Evolutionary conservation across 1,140 invertebrate genomes (phyloP).

Genomic region (Sinella curviseta): DNA sequence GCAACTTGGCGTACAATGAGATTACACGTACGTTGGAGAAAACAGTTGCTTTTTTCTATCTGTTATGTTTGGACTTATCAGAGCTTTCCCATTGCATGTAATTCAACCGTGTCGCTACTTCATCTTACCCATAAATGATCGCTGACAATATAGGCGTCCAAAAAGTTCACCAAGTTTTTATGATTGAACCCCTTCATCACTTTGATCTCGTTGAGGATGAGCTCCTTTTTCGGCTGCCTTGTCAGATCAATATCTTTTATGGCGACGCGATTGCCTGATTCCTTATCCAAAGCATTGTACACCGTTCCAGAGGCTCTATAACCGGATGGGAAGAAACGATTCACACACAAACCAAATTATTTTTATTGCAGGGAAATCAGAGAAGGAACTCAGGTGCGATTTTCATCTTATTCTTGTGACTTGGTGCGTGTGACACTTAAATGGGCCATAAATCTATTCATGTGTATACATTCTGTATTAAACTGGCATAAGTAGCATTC

Average conservation of each 20-base stretch:
- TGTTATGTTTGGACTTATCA: neutral
- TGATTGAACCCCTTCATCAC: slow-evolving; percentile 91
- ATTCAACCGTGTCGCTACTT: neutral
- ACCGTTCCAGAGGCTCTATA: slow-evolving; percentile 79
- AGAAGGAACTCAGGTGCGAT: slow-evolving; percentile 38
- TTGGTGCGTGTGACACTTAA: slow-evolving; percentile 4
- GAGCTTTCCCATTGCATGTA: neutral
- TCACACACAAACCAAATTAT: slow-evolving; percentile 16
- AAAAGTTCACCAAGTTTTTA: slow-evolving; percentile 95
- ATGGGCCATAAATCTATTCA: neutral
- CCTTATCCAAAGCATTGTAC: slow-evolving; percentile 81
- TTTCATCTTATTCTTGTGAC: neutral
- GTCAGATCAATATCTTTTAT: slow-evolving; percentile 94
- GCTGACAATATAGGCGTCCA: slow-evolving; percentile 85
- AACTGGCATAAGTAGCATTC: no score
- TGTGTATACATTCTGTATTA: neutral
- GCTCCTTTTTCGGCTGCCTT: slow-evolving; percentile 90
- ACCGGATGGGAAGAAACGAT: slow-evolving; percentile 32
- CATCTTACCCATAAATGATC: slow-evolving; percentile 83
- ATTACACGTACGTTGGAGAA: neutral
- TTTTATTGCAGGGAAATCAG: neutral
- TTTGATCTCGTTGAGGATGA: slow-evolving; percentile 92
- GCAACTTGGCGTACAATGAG: no score
- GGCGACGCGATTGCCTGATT: slow-evolving; percentile 77
- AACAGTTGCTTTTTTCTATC: neutral